Conservation (phyloP, 1,140 invertebrate species). For the Sinella curviseta region DNA sequence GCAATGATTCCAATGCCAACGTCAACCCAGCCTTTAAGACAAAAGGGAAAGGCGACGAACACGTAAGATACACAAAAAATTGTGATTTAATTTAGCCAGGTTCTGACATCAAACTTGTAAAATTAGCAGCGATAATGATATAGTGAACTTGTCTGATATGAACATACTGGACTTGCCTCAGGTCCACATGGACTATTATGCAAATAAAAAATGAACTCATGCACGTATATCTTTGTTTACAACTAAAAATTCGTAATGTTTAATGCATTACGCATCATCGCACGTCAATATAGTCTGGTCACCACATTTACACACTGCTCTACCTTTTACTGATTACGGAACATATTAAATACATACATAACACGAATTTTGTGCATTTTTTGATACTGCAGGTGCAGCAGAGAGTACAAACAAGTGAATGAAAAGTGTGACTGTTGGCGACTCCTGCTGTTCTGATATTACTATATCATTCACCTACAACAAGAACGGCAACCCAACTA, state of each 20-base stretch:
- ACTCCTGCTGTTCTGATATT: background rate
- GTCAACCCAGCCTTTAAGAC: background rate
- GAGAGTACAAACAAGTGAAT: background rate
- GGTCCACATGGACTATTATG: background rate
- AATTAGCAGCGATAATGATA: background rate
- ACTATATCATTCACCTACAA: background rate
- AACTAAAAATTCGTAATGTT: background rate
- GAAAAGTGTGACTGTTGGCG: background rate
- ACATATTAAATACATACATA: background rate
- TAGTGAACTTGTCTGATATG: background rate
- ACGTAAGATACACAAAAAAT: background rate
- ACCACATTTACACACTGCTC: no score
- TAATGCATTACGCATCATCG: background rate
- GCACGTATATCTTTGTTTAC: background rate
- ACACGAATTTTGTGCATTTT: background rate
- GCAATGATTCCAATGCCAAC: background rate
- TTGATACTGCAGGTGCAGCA: slow-evolving; percentile 4
- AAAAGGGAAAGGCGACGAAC: background rate
- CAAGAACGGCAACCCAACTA: background rate
- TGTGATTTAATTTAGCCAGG: slow-evolving; percentile 1
- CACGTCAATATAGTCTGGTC: no score
- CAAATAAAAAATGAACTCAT: background rate
- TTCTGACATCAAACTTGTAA: background rate
- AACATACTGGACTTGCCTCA: background rate
- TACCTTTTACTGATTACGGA: background rate